Evolutionary conservation across 30 jellyfish, hydroid and myxozoan species (phyloP), one percentile per base, ranked within the genome.

Genomic region (Hydractinia echinata): DNA sequence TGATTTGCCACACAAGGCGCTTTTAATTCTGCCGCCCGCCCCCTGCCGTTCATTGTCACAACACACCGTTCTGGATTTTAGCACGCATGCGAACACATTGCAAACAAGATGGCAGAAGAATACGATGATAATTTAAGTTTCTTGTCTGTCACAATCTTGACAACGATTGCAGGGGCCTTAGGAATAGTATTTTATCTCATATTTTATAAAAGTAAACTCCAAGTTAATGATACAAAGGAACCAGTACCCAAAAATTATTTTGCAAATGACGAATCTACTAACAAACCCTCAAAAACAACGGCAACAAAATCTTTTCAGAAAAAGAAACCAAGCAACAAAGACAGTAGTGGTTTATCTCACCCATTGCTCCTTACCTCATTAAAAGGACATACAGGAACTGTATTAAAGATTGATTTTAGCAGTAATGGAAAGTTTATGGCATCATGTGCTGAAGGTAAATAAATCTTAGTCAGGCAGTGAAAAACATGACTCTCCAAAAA

Each of bases 371-470:
- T 82, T 77, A 39, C 97, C 8, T 72, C 96, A 10, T 53, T 91
- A 82, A 91, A 91, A 66, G 97, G 97, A 20, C 97, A 91, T 89
- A 85, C 96, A n/a, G 95, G 96, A 5, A 21, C 83, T 39, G 84
- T 91, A 8, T 54, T 78, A 19, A 84, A 82, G 52, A 11, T 82
- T 54, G 95, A 91, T 9, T 86, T 81, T 85, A 91, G 97, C 83
- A 73, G 68, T 21, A 86, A 91, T 82, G 97, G 97, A 48, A 91
- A 86, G 51, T 85, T 79, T 49, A 82, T 91, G 14, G 94, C 95
- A 8, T 91, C 97, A 4, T 79, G 95, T 53, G 80, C 97, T 53
- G 97, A 89, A 70, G 97, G 97, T 89, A 72, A 71, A 79, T 0
- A 30, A 30, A 30, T 30, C 44, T 30, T 2, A 30, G 44, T 30